Evolutionary conservation across 2,888 invertebrate genomes (phyloP), one percentile per base, ranked within the genome.

Genomic region (Loripinus fragilis): DNA sequence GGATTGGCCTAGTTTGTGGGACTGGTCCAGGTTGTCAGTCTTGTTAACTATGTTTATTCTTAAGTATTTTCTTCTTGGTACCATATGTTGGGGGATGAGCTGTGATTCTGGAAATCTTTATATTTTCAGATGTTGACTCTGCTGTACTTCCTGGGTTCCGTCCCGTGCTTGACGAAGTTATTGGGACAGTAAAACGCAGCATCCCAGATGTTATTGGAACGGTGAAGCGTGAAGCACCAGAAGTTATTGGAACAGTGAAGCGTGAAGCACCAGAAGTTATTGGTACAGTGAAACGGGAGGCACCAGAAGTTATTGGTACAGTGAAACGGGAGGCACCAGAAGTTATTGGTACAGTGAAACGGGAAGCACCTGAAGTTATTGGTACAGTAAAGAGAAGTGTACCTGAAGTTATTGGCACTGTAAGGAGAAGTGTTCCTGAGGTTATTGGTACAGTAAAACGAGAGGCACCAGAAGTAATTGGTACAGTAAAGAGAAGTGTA

Each of bases 121-220:
- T 48, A 48, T 17, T 55, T 55, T 10, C 28, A 55, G 55, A 23
- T 28, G 28, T 55, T 23, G 55, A 55, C 10, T 23, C 55, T 12
- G 55, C 55, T 3, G 55, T 28, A 28, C 55, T 55, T 28, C 55
- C 55, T 55, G 55, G 55, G 3, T 55, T 55, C 25, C 55, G 55
- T 28, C 55, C 55, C 3, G 55, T 55, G 3, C 55, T 55, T 25
- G 55, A 55, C 3, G 55, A 55, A 15, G 55, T 55, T 7, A 28
- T 55, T 55, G 55, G 55, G 2, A 55, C 55, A 25, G 55, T 55
- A 5, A 55, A 55, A 55, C 55, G 55, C 15, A 25, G 25, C 25
- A 28, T 15, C 7, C 55, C 55, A 10, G 55, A 55, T 7, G 55
- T 55, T 5, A 23, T 55, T 25, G 55, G 55, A 2, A 55, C 55